A percentile compares a stretch with the other conserved stretches of the same genome.
These are phyloP conservation scores for Drosophila recens DNA, from an alignment of 2,888 invertebrate genomes.

Conservation along the genomic window DNA sequence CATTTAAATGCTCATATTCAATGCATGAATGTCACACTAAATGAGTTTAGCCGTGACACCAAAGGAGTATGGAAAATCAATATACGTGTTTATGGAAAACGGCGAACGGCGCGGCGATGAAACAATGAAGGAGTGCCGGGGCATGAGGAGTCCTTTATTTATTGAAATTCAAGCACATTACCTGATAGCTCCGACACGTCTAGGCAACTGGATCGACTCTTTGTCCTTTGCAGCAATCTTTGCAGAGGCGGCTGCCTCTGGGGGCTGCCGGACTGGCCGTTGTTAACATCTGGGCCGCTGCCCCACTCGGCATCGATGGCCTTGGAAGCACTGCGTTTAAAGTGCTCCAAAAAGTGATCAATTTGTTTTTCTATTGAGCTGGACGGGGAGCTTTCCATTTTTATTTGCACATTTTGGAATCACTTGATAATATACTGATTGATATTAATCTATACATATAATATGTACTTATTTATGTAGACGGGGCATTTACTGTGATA, in stretches of 20 bases:
- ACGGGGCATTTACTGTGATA: background rate
- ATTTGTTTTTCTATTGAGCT: slow-evolving; percentile 93
- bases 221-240: slow-evolving; percentile 69
- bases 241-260: slow-evolving; percentile 51
- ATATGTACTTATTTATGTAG: background rate
- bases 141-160: slow-evolving; percentile 10
- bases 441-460: background rate
- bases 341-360: slow-evolving; percentile 93
- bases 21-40: slow-evolving; percentile 9
- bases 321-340: slow-evolving; percentile 91
- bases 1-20: background rate
- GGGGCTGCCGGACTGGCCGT: slow-evolving; percentile 43
- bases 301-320: slow-evolving; percentile 88
- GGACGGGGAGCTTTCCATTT: slow-evolving; percentile 86
- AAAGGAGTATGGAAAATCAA: slow-evolving; percentile 41
- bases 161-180: slow-evolving; percentile 31
- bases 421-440: slow-evolving; percentile 5
- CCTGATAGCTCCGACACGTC: slow-evolving; percentile 82
- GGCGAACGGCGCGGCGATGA: slow-evolving; percentile 1
- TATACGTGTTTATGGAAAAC: slow-evolving; percentile 12
- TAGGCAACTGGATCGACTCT: slow-evolving; percentile 83
- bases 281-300: slow-evolving; percentile 38
- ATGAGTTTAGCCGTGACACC: slow-evolving; percentile 31
- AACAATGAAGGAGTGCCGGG: slow-evolving; percentile 1
- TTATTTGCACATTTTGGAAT: slow-evolving; percentile 39